These are phyloP conservation scores for Panthera tigris DNA, from an alignment of 2,113 vertebrate species.

Conservation along the genomic window DNA sequence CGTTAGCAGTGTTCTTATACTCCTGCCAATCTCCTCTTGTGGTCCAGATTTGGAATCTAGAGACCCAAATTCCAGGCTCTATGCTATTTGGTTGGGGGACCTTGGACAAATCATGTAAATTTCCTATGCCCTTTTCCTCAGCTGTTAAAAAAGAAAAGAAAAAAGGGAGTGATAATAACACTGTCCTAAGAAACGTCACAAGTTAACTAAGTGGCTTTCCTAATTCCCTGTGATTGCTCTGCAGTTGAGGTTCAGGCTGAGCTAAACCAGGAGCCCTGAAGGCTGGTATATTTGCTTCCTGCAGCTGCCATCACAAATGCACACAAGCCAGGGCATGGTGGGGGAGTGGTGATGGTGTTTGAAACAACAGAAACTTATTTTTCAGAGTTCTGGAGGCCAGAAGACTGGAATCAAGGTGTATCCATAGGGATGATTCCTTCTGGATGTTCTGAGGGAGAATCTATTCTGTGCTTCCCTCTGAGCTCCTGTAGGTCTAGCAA, in stretches of 20 bases:
- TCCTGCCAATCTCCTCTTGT: background rate
- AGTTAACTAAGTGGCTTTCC: background rate
- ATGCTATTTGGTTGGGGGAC: background rate
- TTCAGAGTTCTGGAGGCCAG: background rate
- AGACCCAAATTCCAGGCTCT: background rate
- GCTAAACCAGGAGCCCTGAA: background rate
- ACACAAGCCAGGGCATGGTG: background rate
- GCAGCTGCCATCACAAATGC: background rate
- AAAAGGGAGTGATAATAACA: background rate
- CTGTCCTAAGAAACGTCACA: background rate
- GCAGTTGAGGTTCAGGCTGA: background rate
- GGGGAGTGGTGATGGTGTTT: background rate
- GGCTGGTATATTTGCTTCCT: background rate
- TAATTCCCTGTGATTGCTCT: background rate
- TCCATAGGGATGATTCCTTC: background rate
- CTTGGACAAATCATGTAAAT: background rate
- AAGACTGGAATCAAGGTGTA: background rate
- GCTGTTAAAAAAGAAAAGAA: background rate
- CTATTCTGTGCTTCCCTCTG: background rate
- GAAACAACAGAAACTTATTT: background rate
- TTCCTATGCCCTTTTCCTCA: background rate
- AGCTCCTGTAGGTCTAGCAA: background rate
- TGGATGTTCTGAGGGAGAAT: background rate
- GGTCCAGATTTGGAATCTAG: constrained; percentile 8
- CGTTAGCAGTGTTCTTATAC: background rate